Conservation (phyloP, 2,113 vertebrate genomes). For the Gymnogyps californianus region DNA sequence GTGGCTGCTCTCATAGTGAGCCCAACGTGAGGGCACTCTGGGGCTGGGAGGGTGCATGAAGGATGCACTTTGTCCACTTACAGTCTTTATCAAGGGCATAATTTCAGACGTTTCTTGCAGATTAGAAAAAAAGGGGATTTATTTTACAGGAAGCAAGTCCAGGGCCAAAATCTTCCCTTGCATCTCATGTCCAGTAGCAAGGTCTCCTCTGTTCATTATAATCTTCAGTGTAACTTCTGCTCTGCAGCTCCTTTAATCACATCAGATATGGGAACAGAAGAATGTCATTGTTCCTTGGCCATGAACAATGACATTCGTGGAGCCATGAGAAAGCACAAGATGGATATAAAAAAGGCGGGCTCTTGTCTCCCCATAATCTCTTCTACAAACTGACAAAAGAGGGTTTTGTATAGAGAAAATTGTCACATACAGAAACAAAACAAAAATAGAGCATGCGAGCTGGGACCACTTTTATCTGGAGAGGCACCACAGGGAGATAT, state of each 20-base stretch:
- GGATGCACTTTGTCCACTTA: neutral
- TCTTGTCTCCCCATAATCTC: constrained; percentile 64
- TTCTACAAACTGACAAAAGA: constrained; percentile 65
- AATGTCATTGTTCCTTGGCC: constrained; percentile 57
- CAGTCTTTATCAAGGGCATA: neutral
- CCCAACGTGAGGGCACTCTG: fast-evolving
- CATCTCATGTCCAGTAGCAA: neutral
- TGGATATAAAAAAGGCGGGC: constrained; percentile 52
- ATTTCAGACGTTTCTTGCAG: neutral
- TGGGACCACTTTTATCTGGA: constrained; percentile 65
- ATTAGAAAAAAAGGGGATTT: neutral
- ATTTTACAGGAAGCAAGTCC: neutral
- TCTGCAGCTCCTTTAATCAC: constrained; percentile 60
- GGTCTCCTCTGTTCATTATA: constrained; percentile 37
- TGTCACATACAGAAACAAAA: constrained; percentile 67
- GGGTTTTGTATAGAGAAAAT: constrained; percentile 67
- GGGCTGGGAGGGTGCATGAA: neutral
- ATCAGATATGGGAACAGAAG: constrained; percentile 66
- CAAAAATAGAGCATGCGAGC: constrained; percentile 59
- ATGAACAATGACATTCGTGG: constrained; percentile 39
- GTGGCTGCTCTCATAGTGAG: neutral
- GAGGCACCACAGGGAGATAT: constrained; percentile 66
- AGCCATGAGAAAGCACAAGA: constrained; percentile 60
- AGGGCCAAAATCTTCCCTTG: neutral
- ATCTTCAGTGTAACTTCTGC: constrained; percentile 56